Base-by-base conservation (phyloP, 2,888 invertebrate genomes). In the Lochmaea crataegi region DNA sequence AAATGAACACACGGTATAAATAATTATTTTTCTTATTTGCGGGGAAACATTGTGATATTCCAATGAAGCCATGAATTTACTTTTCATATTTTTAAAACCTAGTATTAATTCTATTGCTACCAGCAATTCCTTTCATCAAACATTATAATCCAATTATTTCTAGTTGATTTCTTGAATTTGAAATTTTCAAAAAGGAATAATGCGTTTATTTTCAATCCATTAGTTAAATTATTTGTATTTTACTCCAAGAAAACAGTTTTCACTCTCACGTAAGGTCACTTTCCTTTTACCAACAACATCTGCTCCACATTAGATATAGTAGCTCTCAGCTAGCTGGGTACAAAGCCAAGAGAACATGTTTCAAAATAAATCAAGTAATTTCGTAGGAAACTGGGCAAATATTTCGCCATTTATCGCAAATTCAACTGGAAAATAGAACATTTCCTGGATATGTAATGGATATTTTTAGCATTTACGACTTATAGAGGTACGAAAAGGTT, bases 321-420 rank as follows among this genome's bases (percentile, higher is more conserved):
- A 58, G 58, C 32, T 58, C 22, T 58, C 32, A 22, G 3, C 32
- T 58, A 18, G n/a, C 14, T 58, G 12, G 22, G 14, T 58, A 58
- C 58, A 4, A 32, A 22, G 56, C 56, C n/a, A 32, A 58, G 32
- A 26, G 22, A 32, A 32, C 26, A 3, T 32, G 26, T 14, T 58
- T 58, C 45, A 12, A 12, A 14, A 45, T 45, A 45, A 45, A 58
- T 57, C 58, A 32, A 58, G 58, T 22, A 58, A 22, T 58, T 58
- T 58, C 22, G 18, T 58, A n/a, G 32, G n/a, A 58, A 26, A 57
- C 26, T 57, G 57, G 57, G 57, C n/a, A 22, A 57, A 57, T 22
- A 18, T 42, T 42, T 12, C 14, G 45, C 45, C 45, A 12, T 45
- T 45, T 45, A 45, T 45, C 45, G 14, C 45, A 45, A 45, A 45